These are phyloP conservation scores for Empidonax traillii DNA, from an alignment of 2,113 vertebrate species.

Conservation along the genomic window DNA sequence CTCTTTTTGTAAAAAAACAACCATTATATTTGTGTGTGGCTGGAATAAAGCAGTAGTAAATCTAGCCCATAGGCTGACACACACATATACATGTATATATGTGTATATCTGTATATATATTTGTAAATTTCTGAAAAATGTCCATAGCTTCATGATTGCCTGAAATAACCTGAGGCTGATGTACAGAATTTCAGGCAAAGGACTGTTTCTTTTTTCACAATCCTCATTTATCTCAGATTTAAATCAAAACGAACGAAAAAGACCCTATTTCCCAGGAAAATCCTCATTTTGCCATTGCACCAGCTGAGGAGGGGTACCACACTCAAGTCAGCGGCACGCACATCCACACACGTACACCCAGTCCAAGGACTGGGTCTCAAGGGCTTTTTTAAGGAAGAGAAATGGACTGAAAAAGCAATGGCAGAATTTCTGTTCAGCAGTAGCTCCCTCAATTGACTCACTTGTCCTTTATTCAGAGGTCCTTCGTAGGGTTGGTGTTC, in stretches of 20 bases:
- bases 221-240: neutral
- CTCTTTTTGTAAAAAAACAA: neutral
- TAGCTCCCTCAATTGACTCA: neutral
- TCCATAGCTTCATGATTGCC: slow-evolving; percentile 23
- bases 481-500: neutral
- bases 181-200: slow-evolving; percentile 50
- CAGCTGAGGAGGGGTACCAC: neutral
- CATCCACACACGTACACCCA: neutral
- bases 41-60: neutral
- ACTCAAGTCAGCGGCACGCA: neutral
- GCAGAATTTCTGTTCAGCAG: neutral
- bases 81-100: slow-evolving; percentile 20
- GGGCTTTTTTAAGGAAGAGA: slow-evolving; percentile 27
- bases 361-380: neutral
- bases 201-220: slow-evolving; percentile 31
- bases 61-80: neutral
- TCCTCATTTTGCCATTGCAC: neutral
- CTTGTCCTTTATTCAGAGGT: neutral
- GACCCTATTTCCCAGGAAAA: neutral
- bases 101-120: slow-evolving; percentile 55
- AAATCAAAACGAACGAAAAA: neutral
- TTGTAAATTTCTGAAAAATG: slow-evolving; percentile 61
- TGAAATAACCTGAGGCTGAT: slow-evolving; percentile 24
- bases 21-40: neutral
- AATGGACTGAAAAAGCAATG: neutral